Evolutionary conservation across 2,113 vertebrate species (phyloP), one percentile per base, ranked within the genome.

Genomic region (Oxygymnocypris stewartii): DNA sequence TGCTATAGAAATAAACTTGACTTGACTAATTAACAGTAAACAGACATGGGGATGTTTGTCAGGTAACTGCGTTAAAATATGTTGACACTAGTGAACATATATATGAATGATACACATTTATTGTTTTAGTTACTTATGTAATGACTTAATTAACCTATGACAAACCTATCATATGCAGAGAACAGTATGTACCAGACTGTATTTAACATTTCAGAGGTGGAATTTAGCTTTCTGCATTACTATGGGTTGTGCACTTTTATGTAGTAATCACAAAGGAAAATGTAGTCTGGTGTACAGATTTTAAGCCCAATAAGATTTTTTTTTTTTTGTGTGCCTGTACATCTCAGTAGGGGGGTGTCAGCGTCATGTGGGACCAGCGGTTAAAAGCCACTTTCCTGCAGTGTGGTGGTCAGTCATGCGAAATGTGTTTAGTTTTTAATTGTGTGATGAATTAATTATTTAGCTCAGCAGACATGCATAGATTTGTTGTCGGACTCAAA

Each of bases 331-430:
- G 59, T 25, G 75, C 14, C 44, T 54, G 11, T 69, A 86, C 89
- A 89, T 67, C 86, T 76, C 79, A 86, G 75, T 83, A 79, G 65
- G 51, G 76, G 63, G 49, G 49, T 83, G 31, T 74, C 77, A 88
- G 86, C 83, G 44, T 86, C 75, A 78, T 85, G 12, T 44, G 86
- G 75, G 65, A 89, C 83, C 57, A 63, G 82, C 25, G 84, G 78
- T 42, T 88, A 88, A 92, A 94, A 90, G 90, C 84, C 84, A 87
- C 86, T 89, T 85, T 91, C 88, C 42, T 82, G 75, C 57, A 63
- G 84, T 74, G 84, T 88, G 88, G 74, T 79, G 88, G 74, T 79
- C 77, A 91, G 85, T 92, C 87, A 91, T 79, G 84, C 76, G 85
- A 88, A 86, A 88, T 20, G 84, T 81, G 35, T 82, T 87, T 69